Conservation (phyloP, 2,113 vertebrate genomes). For the Brachirus orientalis region DNA sequence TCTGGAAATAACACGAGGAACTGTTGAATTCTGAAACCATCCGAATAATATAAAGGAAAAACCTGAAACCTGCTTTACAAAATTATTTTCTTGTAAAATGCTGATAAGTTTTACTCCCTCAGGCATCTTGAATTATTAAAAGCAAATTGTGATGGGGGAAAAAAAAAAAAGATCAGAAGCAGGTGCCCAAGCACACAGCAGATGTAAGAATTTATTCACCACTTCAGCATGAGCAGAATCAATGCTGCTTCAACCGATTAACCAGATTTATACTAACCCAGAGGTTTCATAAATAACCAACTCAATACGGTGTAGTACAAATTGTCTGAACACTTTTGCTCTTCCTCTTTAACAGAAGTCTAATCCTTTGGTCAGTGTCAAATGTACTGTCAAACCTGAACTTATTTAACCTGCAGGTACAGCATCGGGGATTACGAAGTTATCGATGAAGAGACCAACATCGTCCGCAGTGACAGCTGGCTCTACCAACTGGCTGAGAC, state of each 20-base stretch:
- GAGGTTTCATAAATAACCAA: not conserved
- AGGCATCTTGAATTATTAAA: not conserved
- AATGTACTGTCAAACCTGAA: not conserved
- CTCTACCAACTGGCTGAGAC: constrained; percentile 93
- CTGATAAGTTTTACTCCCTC: not conserved
- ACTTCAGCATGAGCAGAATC: not conserved
- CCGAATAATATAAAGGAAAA: constrained; percentile 8
- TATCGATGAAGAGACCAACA: constrained; percentile 93
- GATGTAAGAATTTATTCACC: not conserved
- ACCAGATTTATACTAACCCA: constrained; percentile 1
- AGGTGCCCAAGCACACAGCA: not conserved
- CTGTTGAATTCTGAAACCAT: not conserved
- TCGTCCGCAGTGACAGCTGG: constrained; percentile 93
- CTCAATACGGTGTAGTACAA: not conserved
- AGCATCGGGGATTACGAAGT: constrained; percentile 99
- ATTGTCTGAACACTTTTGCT: not conserved
- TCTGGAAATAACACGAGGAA: not conserved
- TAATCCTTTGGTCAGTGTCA: not conserved
- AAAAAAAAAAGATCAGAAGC: not conserved
- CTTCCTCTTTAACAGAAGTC: not conserved
- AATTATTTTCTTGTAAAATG: not conserved
- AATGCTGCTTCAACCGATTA: constrained; percentile 1
- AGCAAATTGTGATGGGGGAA: not conserved
- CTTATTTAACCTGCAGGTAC: constrained; percentile 77
- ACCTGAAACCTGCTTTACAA: not conserved